Evolutionary conservation across 2,888 invertebrate genomes (phyloP), one percentile per base, ranked within the genome.

Genomic region (Scotopteryx bipunctaria): DNA sequence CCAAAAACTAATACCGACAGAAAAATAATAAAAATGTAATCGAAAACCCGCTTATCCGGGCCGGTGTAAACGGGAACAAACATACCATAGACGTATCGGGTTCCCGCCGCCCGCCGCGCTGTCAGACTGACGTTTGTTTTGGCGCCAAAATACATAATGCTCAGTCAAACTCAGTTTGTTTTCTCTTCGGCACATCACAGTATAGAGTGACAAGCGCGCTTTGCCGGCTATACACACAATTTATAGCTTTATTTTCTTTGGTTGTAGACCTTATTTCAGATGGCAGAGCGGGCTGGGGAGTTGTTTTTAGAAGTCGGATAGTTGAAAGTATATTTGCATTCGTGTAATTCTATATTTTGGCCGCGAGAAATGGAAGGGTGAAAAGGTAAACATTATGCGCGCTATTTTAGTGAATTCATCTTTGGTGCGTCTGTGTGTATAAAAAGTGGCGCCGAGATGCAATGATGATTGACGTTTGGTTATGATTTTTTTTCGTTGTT

Each of bases 61-160:
- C 78, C 77, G 76, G 72, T 78, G 80, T 78, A 79, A 81, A 80
- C 82, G 85, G 83, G 81, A 83, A 85, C 86, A 86, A 87, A 86
- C 81, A 81, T 72, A 78, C 78, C 76, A 78, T 78, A 78, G 81
- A 83, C 77, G 72, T 81, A 87, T 89, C 87, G 75, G 71, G 74
- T 88, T 86, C 73, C 88, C 83, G 85, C 88, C 88, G 87, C 88
- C 88, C 88, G 88, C 85, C 83, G 84, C 79, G 87, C 85, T 88
- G 89, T 89, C 87, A 89, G 78, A 83, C 73, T 88, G 88, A 88
- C 89, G 88, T 89, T 90, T 89, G 86, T 89, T 90, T 89, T 90
- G 87, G 86, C 89, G 89, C 89, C 87, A 84, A 89, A 89, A 88
- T 85, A 87, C 87, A 89, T 88, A 89, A 86, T 83, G 87, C 86